Conservation (phyloP, 92 coral and sea anemone genomes). For the Actinernus sp. region DNA sequence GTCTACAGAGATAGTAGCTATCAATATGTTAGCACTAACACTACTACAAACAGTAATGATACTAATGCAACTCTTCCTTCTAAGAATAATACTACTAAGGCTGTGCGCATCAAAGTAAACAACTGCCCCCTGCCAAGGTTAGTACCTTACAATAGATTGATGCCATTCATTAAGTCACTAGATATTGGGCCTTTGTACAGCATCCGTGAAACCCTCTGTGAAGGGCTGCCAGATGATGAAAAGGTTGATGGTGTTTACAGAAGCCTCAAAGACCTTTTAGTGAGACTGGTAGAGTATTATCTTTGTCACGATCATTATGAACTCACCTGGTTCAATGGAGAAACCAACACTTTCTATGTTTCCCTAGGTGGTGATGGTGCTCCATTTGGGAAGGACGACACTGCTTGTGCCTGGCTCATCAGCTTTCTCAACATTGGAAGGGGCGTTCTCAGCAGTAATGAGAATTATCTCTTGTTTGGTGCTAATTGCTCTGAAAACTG, state of each 20-base stretch:
- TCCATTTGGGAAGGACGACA: constrained; percentile 68
- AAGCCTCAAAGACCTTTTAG: constrained; percentile 29
- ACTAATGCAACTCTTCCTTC: no score
- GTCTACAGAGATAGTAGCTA: constrained; percentile 31
- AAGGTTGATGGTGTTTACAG: constrained; percentile 69
- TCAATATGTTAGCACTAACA: constrained; percentile 8
- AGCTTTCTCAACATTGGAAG: constrained; percentile 58
- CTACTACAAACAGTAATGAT: no score
- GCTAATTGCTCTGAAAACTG: constrained; percentile 53
- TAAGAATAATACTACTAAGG: constrained; percentile 26
- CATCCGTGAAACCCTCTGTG: constrained; percentile 46
- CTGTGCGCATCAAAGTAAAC: constrained; percentile 31
- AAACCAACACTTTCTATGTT: constrained; percentile 64
- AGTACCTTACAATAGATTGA: constrained; percentile 49
- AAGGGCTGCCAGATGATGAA: constrained; percentile 51
- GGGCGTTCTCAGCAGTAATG: constrained; percentile 49
- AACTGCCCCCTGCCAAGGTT: constrained; percentile 42
- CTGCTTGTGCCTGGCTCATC: constrained; percentile 64
- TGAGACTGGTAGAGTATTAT: constrained; percentile 65
- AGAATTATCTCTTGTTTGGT: constrained; percentile 52
- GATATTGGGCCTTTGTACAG: constrained; percentile 37
- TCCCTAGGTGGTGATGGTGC: constrained; percentile 70
- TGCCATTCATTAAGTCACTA: constrained; percentile 57
- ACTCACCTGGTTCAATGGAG: constrained; percentile 62
- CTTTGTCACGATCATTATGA: constrained; percentile 39